Evolutionary conservation across 2,888 invertebrate species (phyloP).

Genomic region (Andrena haemorrhoa): DNA sequence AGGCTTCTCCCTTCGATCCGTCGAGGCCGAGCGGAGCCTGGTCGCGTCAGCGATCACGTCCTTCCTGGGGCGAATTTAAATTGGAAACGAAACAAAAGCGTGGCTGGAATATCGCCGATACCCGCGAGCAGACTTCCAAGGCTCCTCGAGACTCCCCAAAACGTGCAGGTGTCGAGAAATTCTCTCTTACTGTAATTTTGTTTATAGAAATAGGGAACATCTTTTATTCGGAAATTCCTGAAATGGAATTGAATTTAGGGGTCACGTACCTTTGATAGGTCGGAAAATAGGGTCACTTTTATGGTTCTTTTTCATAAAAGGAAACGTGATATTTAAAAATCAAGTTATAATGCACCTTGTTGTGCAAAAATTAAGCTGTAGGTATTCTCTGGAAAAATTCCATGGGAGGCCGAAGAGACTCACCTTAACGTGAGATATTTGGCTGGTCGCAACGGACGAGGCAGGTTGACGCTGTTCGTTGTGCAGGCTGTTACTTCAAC

Average conservation of each 20-base stretch:
- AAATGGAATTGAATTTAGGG: too few relatives aligned
- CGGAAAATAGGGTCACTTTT: too few relatives aligned
- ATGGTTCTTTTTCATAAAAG: too few relatives aligned
- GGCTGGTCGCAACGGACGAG: conserved; percentile 81
- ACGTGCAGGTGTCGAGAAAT: neutral
- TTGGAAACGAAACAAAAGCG: conserved; percentile 31
- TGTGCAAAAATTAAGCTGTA: too few relatives aligned
- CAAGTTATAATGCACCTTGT: too few relatives aligned
- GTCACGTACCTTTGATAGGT: too few relatives aligned
- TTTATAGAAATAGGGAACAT: too few relatives aligned
- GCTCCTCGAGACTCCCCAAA: neutral
- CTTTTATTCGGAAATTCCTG: too few relatives aligned
- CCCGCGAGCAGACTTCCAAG: neutral
- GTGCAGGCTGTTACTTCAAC: conserved; percentile 76
- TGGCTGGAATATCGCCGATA: conserved; percentile 17
- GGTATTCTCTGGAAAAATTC: neutral
- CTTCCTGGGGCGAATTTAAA: conserved; percentile 36
- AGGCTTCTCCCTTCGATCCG: neutral
- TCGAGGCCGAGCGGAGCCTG: conserved; percentile 5
- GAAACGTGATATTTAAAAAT: too few relatives aligned
- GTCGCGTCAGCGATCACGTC: conserved; percentile 31
- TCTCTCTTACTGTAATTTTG: too few relatives aligned
- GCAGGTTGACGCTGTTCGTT: conserved; percentile 82
- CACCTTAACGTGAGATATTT: conserved; percentile 83
- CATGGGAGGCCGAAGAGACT: neutral